Base-by-base conservation (phyloP, 1,140 invertebrate species). In the Gryllus bimaculatus region DNA sequence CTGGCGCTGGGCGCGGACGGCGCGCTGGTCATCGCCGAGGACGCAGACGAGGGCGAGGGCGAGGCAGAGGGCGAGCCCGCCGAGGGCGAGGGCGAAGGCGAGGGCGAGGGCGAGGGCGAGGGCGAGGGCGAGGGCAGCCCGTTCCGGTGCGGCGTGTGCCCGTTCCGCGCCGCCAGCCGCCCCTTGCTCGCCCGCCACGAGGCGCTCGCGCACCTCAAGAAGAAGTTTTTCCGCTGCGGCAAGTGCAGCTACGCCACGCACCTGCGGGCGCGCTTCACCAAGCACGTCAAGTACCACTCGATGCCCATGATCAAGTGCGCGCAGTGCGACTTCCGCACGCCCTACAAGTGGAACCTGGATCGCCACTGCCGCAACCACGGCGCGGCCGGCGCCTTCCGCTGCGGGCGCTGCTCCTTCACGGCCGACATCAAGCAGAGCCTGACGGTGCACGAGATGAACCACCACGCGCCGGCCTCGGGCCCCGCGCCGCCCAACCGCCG, bases 261-360 rank as follows among this genome's bases (percentile, higher is more conserved):
- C 84, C 94, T 96, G 81, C 93, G 94, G 83, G 92, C 93, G 4
- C 90, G 96, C 75, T 97, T 93, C 84, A 96, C 94, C 49, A 96
- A 96, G 85, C 96, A 98, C 84, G 93, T 96, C n/a, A 96, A 96
- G 83, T 96, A 96, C 83, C 94, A 97, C 85, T 94, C 93, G 73
- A 94, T 96, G 92, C 94, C 94, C 78, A 95, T 95, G 91, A 95
- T 96, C 81, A 96, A 97, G 85, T 98, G 96, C 86, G 92, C 92
- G 75, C 92, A 93, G 83, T 98, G 96, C 86, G 94, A 96, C 83
- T 98, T 98, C 85, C 91, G 93, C 78, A 97, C 96, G 10, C 93
- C 96, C 8, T 95, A 96, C 87, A 95, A 95, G 85, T 96, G 94
- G 92, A 97, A 97, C 86, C 89, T 97, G 84, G 96, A 98, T 84